Evolutionary conservation across 2,113 vertebrate genomes (phyloP).

Genomic region (Percopsis transmontana): DNA sequence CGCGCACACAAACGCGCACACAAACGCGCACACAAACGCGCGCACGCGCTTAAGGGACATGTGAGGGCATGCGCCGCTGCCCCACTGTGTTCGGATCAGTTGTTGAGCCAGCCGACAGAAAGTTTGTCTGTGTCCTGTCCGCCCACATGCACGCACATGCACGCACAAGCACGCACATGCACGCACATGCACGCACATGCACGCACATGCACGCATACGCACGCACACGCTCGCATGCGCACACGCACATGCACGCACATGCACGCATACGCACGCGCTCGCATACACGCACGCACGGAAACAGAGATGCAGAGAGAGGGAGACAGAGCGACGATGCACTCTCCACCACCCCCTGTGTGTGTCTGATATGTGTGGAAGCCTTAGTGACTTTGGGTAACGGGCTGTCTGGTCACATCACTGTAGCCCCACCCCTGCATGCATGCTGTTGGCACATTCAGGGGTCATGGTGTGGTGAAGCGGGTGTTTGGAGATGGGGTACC

Average conservation of each 20-base stretch:
- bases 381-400: slow-evolving; percentile 66
- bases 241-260: too few species aligned
- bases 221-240: too few species aligned
- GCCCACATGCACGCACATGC: too few species aligned
- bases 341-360: slow-evolving; percentile 24
- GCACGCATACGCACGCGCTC: too few species aligned
- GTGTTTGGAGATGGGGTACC: background rate
- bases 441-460: slow-evolving; percentile 34
- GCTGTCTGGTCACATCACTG: slow-evolving; percentile 70
- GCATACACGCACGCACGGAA: background rate
- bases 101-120: slow-evolving; percentile 50
- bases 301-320: background rate
- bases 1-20: too few species aligned
- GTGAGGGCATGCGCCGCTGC: slow-evolving; percentile 10
- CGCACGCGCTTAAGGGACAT: background rate
- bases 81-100: slow-evolving; percentile 33
- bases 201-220: too few species aligned
- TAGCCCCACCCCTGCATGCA: slow-evolving; percentile 52
- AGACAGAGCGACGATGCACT: slow-evolving; percentile 12
- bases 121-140: slow-evolving; percentile 22
- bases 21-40: background rate
- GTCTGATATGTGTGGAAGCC: slow-evolving; percentile 49
- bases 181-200: too few species aligned
- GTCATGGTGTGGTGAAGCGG: too few species aligned
- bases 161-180: too few species aligned